Conservation (phyloP, 2,113 vertebrate genomes). For the Nibea albiflora region DNA sequence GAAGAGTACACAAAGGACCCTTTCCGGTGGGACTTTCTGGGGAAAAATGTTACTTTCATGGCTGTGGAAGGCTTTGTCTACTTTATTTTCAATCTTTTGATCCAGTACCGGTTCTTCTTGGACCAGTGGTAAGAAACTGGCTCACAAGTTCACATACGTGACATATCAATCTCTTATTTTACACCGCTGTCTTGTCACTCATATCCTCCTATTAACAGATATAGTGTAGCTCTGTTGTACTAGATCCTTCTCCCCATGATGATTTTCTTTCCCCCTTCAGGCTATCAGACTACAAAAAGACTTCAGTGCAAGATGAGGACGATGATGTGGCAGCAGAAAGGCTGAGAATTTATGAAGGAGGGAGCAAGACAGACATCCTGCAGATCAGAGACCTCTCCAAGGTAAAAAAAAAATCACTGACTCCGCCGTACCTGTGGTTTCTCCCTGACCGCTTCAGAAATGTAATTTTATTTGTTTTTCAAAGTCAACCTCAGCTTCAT, state of each 20-base stretch:
- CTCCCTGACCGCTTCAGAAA: neutral
- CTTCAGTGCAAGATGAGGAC: conserved; percentile 85
- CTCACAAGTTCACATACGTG: neutral
- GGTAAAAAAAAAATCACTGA: conserved; percentile 72
- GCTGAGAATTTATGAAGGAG: conserved; percentile 87
- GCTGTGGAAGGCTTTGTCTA: conserved; percentile 90
- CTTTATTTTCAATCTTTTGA: conserved; percentile 91
- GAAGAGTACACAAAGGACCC: conserved; percentile 87
- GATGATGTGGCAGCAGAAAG: conserved; percentile 94
- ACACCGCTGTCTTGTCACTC: neutral
- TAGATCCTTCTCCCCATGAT: neutral
- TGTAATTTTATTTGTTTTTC: neutral
- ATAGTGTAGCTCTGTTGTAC: neutral
- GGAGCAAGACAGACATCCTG: conserved; percentile 89
- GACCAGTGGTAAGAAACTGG: conserved; percentile 84
- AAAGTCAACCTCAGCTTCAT: neutral
- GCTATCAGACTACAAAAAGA: conserved; percentile 72
- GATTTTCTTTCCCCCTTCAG: conserved; percentile 73
- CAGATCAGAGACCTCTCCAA: conserved; percentile 91
- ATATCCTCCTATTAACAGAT: neutral
- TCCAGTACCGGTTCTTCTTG: conserved; percentile 89
- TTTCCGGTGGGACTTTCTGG: conserved; percentile 94
- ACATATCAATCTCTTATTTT: neutral
- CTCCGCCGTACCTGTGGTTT: neutral
- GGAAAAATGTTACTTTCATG: conserved; percentile 93